A percentile compares a stretch with the other conserved stretches of the same genome.
These are phyloP conservation scores for Dryoscopus gambensis DNA, from an alignment of 2,113 vertebrate genomes.

Conservation along the genomic window DNA sequence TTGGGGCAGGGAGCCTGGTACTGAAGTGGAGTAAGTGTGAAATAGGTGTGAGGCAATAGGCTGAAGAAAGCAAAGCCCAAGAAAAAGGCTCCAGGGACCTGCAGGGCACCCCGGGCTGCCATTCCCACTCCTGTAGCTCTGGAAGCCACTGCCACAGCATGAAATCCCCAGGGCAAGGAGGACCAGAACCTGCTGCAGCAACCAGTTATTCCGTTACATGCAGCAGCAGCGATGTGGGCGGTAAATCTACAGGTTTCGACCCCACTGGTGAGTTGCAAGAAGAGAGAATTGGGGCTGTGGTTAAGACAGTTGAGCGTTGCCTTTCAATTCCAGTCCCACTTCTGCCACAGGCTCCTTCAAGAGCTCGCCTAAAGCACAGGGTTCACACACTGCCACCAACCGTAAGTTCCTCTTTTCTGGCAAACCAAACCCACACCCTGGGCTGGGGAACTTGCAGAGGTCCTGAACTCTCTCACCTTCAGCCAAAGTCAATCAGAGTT, in stretches of 20 bases:
- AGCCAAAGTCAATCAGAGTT: neutral
- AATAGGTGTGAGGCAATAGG: neutral
- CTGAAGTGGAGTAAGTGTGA: neutral
- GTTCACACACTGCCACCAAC: neutral
- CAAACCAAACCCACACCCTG: fast-evolving
- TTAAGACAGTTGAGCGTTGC: constrained; percentile 22
- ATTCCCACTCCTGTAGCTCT: neutral
- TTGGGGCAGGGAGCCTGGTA: neutral
- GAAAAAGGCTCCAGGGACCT: neutral
- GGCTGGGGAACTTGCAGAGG: neutral
- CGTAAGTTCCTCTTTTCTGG: neutral
- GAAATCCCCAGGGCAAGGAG: neutral
- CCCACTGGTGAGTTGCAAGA: neutral
- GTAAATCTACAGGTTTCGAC: neutral
- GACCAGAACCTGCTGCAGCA: fast-evolving
- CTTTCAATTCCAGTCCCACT: neutral
- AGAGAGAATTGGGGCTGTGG: neutral
- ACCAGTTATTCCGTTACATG: neutral
- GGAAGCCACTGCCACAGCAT: neutral
- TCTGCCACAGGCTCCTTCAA: neutral
- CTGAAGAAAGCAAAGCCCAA: neutral
- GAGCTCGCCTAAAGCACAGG: neutral
- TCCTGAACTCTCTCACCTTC: neutral
- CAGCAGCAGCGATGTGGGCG: neutral
- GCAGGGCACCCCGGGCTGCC: neutral